phyloP scores from a whole-genome alignment of 2,888 invertebrate species.

The Trachelus tabidus region DNA sequence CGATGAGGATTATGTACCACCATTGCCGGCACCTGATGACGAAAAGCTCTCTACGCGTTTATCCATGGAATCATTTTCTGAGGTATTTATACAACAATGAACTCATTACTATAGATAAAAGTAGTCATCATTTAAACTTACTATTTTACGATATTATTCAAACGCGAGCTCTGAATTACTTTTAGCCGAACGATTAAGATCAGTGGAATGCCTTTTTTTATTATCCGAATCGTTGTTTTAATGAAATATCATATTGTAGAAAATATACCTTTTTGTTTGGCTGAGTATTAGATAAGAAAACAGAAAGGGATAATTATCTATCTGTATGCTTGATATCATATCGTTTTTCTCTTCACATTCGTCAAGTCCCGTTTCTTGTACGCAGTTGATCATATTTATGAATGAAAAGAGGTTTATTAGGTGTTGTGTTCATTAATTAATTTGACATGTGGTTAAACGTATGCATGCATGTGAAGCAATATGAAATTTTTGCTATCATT shows the following conservation, averaged over 20 bases:
- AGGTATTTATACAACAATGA: slow-evolving; percentile 49
- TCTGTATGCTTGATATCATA: neutral
- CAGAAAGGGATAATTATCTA: neutral
- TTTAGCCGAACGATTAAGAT: neutral
- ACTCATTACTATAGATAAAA: neutral
- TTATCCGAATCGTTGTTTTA: neutral
- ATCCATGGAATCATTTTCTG: slow-evolving; percentile 68
- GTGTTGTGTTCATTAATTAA: neutral
- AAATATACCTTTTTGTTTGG: neutral
- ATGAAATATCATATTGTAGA: neutral
- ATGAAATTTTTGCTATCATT: no score
- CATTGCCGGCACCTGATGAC: slow-evolving; percentile 49
- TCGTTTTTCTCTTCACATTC: neutral
- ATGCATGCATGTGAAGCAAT: no score
- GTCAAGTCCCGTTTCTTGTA: neutral
- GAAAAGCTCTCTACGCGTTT: slow-evolving; percentile 62
- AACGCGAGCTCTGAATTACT: neutral
- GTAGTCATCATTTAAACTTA: slow-evolving; percentile 3
- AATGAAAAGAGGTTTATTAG: neutral
- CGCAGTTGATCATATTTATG: neutral
- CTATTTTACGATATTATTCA: neutral
- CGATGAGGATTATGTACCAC: slow-evolving; percentile 85
- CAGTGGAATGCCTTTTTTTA: neutral
- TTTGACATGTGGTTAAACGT: neutral
- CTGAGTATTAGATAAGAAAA: neutral